Base-by-base conservation (phyloP, 2,888 invertebrate genomes). In the Romanomermis culicivorax region DNA sequence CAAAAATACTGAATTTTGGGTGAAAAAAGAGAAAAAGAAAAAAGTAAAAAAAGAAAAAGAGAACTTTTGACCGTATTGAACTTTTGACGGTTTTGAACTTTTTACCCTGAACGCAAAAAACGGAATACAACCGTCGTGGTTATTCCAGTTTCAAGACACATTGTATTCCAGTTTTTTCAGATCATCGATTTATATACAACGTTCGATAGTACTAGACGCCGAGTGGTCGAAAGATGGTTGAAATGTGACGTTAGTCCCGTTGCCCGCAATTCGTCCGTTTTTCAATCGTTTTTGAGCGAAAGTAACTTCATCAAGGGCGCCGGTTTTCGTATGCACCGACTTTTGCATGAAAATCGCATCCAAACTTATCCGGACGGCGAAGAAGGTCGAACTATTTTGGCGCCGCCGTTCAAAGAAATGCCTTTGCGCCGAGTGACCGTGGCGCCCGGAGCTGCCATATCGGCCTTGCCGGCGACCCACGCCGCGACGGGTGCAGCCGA, bases 251-350 rank as follows among this genome's bases (percentile, higher is more conserved):
- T 11, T 11, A 11, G 7, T 17, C 36, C 36, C 36, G 11, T 36
- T 7, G 11, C 17, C 11, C 36, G 7, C 17, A 36, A 17, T 7
- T 11, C 36, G 36, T 17, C 36, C 36, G 36, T 36, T 17, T 45
- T 11, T 23, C 4, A 45, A 11, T 11, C 17, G 17, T 23, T 45
- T 45, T n/a, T 45, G 45, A 45, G 45, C 45, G 45, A 45, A 11
- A 45, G 45, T 23, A 23, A 45, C 23, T 45, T 45, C 45, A 45
- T 45, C 11, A 45, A 45, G 23, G 45, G 45, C 45, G 45, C 17
- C 45, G 45, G 45, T n/a, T 45, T 45, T 45, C 45, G 45, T 4
- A 45, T 45, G 45, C 45, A 45, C 45, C 11, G 45, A n/a, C 23
- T 45, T 7, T 23, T 45, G 45, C 45, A 45, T 23, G 45, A 45